A percentile compares a stretch with the other conserved stretches of the same genome.
phyloP scores from a whole-genome alignment of 2,113 vertebrate species.

The Lichenostomus cassidix region DNA sequence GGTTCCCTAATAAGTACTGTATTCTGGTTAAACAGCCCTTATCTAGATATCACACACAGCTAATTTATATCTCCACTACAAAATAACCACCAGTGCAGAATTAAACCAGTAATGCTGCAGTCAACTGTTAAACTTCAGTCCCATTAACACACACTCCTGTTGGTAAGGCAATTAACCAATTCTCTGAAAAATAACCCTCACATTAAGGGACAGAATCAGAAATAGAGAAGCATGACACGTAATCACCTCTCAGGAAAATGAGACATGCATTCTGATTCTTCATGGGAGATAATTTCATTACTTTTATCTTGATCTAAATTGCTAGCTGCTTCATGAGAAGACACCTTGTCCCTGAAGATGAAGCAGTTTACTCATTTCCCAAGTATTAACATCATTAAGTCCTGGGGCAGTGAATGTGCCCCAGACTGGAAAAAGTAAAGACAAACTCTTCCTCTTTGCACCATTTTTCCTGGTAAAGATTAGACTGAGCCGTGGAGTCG shows the following conservation, averaged over 20 bases:
- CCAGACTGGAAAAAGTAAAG: not conserved
- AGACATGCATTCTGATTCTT: not conserved
- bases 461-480: not conserved
- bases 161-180: not conserved
- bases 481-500: not conserved
- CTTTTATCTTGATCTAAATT: not conserved
- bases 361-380: not conserved
- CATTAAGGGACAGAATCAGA: not conserved
- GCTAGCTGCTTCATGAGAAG: not conserved
- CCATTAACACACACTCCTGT: not conserved
- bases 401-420: not conserved
- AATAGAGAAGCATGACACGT: not conserved
- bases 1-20: not conserved
- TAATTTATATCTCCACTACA: not conserved
- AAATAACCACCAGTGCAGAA: not conserved
- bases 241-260: not conserved
- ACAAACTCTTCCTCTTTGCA: not conserved
- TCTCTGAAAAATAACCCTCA: not conserved
- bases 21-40: not conserved
- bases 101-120: not conserved
- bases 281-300: not conserved
- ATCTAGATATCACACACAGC: not conserved
- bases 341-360: not conserved
- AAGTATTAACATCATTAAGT: not conserved
- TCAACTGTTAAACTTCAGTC: not conserved